A percentile compares a stretch with the other conserved stretches of the same genome.
These are phyloP conservation scores for Drosophila lacteicornis DNA, from an alignment of 1,140 invertebrate species.

Conservation along the genomic window DNA sequence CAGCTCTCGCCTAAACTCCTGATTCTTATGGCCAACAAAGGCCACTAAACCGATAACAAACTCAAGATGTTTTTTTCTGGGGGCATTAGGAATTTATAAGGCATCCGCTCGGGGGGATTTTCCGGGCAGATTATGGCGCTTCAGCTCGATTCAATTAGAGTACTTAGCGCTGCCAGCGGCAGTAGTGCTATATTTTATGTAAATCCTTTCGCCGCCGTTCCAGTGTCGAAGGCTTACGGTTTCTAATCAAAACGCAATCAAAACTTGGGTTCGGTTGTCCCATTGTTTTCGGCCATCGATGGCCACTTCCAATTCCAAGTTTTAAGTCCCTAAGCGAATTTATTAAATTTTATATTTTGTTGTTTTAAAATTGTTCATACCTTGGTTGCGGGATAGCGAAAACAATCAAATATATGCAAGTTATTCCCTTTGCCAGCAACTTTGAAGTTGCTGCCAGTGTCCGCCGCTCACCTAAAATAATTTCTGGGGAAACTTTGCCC, in stretches of 20 bases:
- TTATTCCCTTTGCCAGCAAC: slow-evolving; percentile 56
- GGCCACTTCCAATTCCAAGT: slow-evolving; percentile 69
- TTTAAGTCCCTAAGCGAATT: slow-evolving; percentile 64
- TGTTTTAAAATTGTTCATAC: slow-evolving; percentile 26
- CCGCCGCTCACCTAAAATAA: slow-evolving; percentile 68
- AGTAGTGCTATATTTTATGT: slow-evolving; percentile 42
- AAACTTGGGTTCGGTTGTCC: slow-evolving; percentile 27
- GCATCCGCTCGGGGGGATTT: slow-evolving; percentile 34
- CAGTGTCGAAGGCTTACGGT: slow-evolving; percentile 28
- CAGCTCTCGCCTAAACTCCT: slow-evolving; percentile 38
- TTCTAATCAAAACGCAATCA: slow-evolving; percentile 67
- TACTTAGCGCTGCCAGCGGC: slow-evolving; percentile 44
- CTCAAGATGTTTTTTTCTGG: slow-evolving; percentile 26
- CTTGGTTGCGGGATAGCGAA: slow-evolving; percentile 12
- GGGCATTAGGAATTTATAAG: slow-evolving; percentile 47
- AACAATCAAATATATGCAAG: slow-evolving; percentile 63
- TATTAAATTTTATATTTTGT: slow-evolving; percentile 61
- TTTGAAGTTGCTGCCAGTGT: slow-evolving; percentile 61
- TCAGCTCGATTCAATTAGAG: slow-evolving; percentile 46
- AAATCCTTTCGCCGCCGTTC: slow-evolving; percentile 43
- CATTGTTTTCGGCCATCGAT: slow-evolving; percentile 16
- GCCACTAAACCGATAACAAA: slow-evolving; percentile 49
- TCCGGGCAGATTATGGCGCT: slow-evolving; percentile 61
- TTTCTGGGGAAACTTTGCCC: slow-evolving; percentile 64
- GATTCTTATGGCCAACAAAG: slow-evolving; percentile 42